Conservation (phyloP, 2,113 vertebrate species). For the Euleptes europaea region DNA sequence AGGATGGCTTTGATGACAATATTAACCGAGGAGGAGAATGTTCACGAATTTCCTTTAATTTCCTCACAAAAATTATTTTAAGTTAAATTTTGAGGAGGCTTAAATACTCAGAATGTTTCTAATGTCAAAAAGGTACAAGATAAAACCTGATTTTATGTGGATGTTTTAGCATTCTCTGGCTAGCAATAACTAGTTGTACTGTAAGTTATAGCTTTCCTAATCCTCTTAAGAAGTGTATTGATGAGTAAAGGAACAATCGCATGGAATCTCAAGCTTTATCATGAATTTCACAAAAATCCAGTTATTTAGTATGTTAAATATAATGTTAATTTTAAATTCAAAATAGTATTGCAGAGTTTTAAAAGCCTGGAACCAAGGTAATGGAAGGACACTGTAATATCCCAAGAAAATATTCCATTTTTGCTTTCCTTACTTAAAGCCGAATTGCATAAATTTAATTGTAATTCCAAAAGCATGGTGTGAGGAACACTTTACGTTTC, state of each 20-base stretch:
- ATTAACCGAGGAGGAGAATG: not conserved
- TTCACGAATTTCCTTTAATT: not conserved
- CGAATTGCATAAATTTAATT: not conserved
- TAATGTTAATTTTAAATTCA: no score
- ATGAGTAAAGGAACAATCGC: not conserved
- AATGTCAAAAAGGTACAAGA: not conserved
- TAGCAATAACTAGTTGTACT: constrained; percentile 10
- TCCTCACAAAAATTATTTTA: not conserved
- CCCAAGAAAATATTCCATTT: not conserved
- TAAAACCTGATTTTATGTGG: constrained; percentile 12
- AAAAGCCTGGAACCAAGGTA: not conserved
- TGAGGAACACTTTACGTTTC: not conserved
- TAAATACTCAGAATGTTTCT: not conserved
- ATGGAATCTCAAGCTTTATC: not conserved
- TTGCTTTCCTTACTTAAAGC: not conserved
- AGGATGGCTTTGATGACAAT: not conserved
- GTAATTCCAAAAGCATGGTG: not conserved
- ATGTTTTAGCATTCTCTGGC: constrained; percentile 5
- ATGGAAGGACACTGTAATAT: not conserved
- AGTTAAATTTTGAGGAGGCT: not conserved
- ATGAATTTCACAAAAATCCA: not conserved
- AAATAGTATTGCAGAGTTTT: not conserved
- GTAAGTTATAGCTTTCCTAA: not conserved
- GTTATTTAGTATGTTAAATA: not conserved
- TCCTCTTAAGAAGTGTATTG: not conserved